Evolutionary conservation across 2,113 vertebrate genomes (phyloP).

Genomic region (Rana temporaria): DNA sequence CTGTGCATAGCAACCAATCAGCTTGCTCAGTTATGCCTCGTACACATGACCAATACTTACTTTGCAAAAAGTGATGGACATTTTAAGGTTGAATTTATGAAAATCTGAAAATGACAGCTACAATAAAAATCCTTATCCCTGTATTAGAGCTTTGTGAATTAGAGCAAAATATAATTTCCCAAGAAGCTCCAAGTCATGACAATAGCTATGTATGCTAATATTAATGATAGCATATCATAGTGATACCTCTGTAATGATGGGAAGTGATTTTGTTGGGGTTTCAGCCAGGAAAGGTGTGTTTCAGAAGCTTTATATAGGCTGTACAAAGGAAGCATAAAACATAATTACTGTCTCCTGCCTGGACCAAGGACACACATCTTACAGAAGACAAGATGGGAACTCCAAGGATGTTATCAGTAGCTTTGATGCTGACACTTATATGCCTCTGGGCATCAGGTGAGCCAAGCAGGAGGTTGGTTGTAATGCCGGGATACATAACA

Average conservation of each 20-base stretch:
- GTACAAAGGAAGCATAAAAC: not conserved
- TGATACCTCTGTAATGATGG: conserved; percentile 3
- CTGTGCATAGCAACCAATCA: too few relatives aligned
- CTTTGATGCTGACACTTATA: conserved; percentile 6
- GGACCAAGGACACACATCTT: not conserved
- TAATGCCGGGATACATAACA: too few relatives aligned
- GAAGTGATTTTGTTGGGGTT: not conserved
- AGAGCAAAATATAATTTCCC: too few relatives aligned
- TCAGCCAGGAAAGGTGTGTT: conserved; percentile 23
- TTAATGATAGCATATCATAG: not conserved
- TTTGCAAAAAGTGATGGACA: too few relatives aligned
- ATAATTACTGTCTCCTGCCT: conserved; percentile 2
- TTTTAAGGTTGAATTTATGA: too few relatives aligned
- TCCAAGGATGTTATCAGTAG: not conserved
- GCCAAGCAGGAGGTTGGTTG: not conserved
- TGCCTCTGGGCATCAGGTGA: not conserved
- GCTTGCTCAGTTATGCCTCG: too few relatives aligned
- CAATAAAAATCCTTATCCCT: too few relatives aligned
- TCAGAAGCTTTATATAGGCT: conserved; percentile 21
- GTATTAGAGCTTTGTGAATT: too few relatives aligned
- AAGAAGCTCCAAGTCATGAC: too few relatives aligned
- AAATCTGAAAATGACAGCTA: too few relatives aligned
- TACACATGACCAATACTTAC: too few relatives aligned
- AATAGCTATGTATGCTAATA: too few relatives aligned
- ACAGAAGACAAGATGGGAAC: not conserved